These are phyloP conservation scores for Drosophila infuscata DNA, from an alignment of 2,888 invertebrate genomes.

Conservation along the genomic window DNA sequence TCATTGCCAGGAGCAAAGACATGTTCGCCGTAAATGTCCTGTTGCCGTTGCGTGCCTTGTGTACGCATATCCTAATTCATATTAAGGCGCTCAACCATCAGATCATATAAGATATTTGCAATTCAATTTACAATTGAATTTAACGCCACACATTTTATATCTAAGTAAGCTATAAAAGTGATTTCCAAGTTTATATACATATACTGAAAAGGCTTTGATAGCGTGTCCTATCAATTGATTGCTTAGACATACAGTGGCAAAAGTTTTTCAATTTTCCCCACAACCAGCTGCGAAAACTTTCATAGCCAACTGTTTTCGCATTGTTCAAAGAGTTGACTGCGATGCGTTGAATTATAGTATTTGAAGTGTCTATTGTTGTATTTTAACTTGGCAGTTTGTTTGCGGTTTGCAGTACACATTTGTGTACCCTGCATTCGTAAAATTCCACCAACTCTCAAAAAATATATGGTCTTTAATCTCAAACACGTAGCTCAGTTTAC, in stretches of 20 bases:
- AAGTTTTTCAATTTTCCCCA: conserved; percentile 53
- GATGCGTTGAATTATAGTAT: conserved; percentile 18
- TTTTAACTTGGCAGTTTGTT: not conserved
- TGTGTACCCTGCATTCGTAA: not conserved
- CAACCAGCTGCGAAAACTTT: conserved; percentile 37
- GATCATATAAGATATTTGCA: not conserved
- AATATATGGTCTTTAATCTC: conserved; percentile 18
- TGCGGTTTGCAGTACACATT: not conserved
- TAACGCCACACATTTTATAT: conserved; percentile 30
- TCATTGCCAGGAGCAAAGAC: conserved; percentile 66
- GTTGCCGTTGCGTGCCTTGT: conserved; percentile 22
- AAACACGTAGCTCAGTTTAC: conserved; percentile 17
- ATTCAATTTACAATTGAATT: conserved; percentile 24
- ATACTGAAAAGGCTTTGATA: conserved; percentile 6
- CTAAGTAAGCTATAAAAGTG: conserved; percentile 28
- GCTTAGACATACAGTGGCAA: conserved; percentile 38
- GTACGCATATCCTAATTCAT: conserved; percentile 30
- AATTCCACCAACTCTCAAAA: not conserved
- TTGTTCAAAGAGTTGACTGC: conserved; percentile 25
- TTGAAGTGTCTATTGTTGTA: conserved; percentile 27
- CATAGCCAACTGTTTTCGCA: conserved; percentile 19
- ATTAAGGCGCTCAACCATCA: conserved; percentile 55
- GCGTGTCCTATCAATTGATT: conserved; percentile 35
- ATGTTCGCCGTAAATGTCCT: conserved; percentile 52
- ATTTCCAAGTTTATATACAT: conserved; percentile 22